These are phyloP conservation scores for Anthopleura xanthogrammica DNA, from an alignment of 92 coral and sea anemone genomes.

Conservation along the genomic window DNA sequence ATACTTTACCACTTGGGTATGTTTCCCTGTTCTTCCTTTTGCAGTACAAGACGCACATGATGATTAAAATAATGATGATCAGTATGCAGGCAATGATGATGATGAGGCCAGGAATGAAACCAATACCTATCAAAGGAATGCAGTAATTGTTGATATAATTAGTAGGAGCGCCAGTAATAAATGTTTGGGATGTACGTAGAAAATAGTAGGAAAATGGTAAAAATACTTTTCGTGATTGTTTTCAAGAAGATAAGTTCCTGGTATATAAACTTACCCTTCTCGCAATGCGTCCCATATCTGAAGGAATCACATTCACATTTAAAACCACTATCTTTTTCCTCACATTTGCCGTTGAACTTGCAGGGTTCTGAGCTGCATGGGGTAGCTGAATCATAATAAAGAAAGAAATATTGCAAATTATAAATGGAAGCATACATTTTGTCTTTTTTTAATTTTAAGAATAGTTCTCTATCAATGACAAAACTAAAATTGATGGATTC, in stretches of 20 bases:
- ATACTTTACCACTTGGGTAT: slow-evolving; percentile 17
- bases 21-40: background rate
- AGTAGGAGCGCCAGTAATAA: background rate
- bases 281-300: background rate
- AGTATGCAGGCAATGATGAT: slow-evolving; percentile 25
- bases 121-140: slow-evolving; percentile 8
- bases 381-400: background rate
- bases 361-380: slow-evolving; percentile 3
- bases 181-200: too few relatives aligned
- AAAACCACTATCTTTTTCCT: background rate
- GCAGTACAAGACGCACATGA: slow-evolving; percentile 19
- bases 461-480: too few relatives aligned
- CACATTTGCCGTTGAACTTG: background rate
- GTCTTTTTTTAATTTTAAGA: too few relatives aligned
- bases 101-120: slow-evolving; percentile 29
- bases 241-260: too few relatives aligned
- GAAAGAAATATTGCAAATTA: too few relatives aligned
- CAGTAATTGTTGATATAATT: background rate
- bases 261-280: background rate
- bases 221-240: too few relatives aligned
- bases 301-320: background rate
- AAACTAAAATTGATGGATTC: too few relatives aligned
- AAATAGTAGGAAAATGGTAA: too few relatives aligned
- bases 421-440: too few relatives aligned
- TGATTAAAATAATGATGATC: slow-evolving; percentile 6